These are phyloP conservation scores for Phalanger gymnotis DNA, from an alignment of 2,797 vertebrate genomes.

Conservation along the genomic window DNA sequence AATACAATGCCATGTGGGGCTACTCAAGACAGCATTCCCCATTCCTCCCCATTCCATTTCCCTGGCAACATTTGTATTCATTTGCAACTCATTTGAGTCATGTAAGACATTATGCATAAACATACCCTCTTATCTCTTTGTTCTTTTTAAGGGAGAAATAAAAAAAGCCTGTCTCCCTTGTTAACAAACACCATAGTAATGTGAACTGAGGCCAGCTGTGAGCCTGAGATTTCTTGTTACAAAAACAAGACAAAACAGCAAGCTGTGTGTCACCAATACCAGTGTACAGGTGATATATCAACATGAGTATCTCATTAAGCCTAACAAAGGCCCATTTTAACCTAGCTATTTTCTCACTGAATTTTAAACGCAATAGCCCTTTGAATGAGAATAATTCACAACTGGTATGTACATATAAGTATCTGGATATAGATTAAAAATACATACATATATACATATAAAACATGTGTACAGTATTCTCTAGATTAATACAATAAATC, in stretches of 20 bases:
- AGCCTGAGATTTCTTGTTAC: conserved; percentile 50
- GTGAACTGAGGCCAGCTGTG: conserved; percentile 10
- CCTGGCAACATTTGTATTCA: not conserved
- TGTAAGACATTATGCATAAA: not conserved
- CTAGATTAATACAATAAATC: not conserved
- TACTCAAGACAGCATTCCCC: not conserved
- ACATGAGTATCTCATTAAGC: conserved; percentile 33
- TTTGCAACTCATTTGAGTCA: conserved; percentile 21
- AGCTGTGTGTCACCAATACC: conserved; percentile 29
- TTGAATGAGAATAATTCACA: conserved; percentile 52
- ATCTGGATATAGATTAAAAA: not conserved
- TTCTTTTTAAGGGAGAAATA: not conserved
- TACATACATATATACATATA: not conserved
- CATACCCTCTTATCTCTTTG: not conserved
- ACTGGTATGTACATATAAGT: not conserved
- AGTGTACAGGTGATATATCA: conserved; percentile 34
- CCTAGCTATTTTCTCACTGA: conserved; percentile 14
- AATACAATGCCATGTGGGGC: not conserved
- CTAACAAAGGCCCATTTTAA: conserved; percentile 57
- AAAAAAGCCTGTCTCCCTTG: not conserved
- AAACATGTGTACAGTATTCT: not conserved
- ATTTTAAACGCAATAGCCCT: conserved; percentile 50
- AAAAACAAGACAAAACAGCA: not conserved
- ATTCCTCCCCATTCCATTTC: rapidly evolving
- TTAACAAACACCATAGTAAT: conserved; percentile 17